These are phyloP conservation scores for Coelopa frigida DNA, from an alignment of 1,140 invertebrate species.

Conservation along the genomic window DNA sequence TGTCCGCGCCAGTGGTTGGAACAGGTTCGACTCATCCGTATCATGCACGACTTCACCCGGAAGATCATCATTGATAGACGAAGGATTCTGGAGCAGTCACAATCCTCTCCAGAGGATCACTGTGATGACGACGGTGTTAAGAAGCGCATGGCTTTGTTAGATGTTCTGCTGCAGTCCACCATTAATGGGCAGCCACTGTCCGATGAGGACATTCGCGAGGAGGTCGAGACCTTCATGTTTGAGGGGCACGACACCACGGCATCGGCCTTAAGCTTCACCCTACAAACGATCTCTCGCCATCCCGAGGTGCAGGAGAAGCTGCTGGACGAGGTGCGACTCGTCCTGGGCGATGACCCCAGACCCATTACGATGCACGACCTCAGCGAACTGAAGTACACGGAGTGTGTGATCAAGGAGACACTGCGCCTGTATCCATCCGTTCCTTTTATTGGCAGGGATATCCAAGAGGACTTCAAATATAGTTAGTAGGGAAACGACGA, in stretches of 20 bases:
- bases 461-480: slow-evolving; percentile 47
- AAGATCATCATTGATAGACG: slow-evolving; percentile 48
- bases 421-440: slow-evolving; percentile 61
- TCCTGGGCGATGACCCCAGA: slow-evolving; percentile 45
- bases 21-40: slow-evolving; percentile 51
- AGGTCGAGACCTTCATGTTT: slow-evolving; percentile 66
- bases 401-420: slow-evolving; percentile 64
- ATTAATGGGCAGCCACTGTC: slow-evolving; percentile 48
- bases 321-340: slow-evolving; percentile 31
- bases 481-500: too few species aligned
- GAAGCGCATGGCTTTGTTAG: slow-evolving; percentile 58
- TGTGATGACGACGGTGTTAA: slow-evolving; percentile 43
- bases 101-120: slow-evolving; percentile 57
- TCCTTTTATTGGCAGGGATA: slow-evolving; percentile 43
- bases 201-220: slow-evolving; percentile 57
- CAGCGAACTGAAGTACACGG: slow-evolving; percentile 58
- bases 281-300: slow-evolving; percentile 25
- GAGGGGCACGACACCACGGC: slow-evolving; percentile 46
- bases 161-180: slow-evolving; percentile 56
- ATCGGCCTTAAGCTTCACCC: slow-evolving; percentile 28
- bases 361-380: slow-evolving; percentile 48
- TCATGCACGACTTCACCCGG: slow-evolving; percentile 61
- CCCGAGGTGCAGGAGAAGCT: slow-evolving; percentile 29
- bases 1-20: slow-evolving; percentile 44
- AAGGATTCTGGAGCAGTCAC: slow-evolving; percentile 55